A percentile compares a stretch with the other conserved stretches of the same genome.
These are phyloP conservation scores for Hippasteria phrygiana DNA, from an alignment of 53 echinoderm and acorn worm species.

Conservation along the genomic window DNA sequence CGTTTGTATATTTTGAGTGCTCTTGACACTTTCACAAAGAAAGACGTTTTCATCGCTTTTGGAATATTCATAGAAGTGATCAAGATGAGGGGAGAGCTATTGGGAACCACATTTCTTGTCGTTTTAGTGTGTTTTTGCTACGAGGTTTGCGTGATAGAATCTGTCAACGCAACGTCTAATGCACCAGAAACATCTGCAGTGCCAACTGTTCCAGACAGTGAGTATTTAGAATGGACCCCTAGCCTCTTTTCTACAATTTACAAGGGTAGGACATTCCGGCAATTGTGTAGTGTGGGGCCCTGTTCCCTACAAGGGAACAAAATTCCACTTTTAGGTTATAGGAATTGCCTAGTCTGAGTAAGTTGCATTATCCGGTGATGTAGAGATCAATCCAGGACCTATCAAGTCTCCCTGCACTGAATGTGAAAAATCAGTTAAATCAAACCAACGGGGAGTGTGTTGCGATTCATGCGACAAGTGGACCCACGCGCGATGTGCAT, in stretches of 20 bases:
- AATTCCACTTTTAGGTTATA: too few species aligned
- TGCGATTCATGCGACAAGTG: too few species aligned
- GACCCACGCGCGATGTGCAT: neutral
- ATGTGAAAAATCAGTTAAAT: too few species aligned
- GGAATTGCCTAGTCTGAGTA: too few species aligned
- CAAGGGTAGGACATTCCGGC: too few species aligned
- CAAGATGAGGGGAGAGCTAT: constrained; percentile 45
- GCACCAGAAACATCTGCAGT: neutral
- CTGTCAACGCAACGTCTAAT: neutral
- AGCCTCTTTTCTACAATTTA: neutral
- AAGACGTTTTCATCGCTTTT: neutral
- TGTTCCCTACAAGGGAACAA: too few species aligned
- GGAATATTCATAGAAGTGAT: neutral
- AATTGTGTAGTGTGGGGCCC: too few species aligned
- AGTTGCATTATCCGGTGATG: too few species aligned
- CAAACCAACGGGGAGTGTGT: too few species aligned
- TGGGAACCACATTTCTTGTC: neutral
- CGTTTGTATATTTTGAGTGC: neutral
- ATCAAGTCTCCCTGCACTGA: too few species aligned
- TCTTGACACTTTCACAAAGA: neutral
- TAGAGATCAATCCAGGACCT: too few species aligned
- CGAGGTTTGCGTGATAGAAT: constrained; percentile 2
- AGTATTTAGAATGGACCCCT: neutral
- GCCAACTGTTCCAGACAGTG: constrained; percentile 22
- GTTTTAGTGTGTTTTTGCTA: constrained; percentile 44